These are phyloP conservation scores for Helicolenus hilgendorfi DNA, from an alignment of 2,797 vertebrate species.

Conservation along the genomic window DNA sequence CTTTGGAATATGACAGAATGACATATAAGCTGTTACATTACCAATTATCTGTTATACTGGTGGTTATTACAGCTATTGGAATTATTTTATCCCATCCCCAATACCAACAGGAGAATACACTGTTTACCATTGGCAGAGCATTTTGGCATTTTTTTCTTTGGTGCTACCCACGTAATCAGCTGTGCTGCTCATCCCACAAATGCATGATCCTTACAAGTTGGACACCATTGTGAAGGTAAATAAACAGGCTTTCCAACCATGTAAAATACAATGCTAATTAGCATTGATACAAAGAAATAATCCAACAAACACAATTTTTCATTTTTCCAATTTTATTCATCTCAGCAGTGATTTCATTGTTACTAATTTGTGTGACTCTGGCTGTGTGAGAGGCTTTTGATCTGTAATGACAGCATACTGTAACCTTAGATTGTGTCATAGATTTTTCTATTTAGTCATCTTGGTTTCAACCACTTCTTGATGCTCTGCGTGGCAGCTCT, in stretches of 20 bases:
- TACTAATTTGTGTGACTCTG: not conserved
- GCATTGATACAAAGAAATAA: no score
- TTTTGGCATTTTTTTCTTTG: no score
- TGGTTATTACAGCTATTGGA: not conserved
- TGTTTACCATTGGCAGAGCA: no score
- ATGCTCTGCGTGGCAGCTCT: not conserved
- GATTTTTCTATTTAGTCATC: not conserved
- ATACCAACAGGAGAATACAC: no score
- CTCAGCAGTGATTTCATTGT: not conserved
- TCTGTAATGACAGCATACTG: not conserved
- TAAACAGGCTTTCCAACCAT: no score
- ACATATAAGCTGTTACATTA: not conserved
- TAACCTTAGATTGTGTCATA: not conserved
- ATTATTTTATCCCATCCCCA: not conserved
- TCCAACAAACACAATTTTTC: no score
- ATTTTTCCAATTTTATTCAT: not conserved
- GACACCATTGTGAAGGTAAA: no score
- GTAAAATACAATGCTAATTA: no score
- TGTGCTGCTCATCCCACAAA: no score
- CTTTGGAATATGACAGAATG: not conserved
- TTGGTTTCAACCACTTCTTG: not conserved
- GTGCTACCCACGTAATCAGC: no score
- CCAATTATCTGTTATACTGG: not conserved
- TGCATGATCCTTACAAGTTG: no score
- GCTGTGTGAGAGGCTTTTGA: not conserved